Base-by-base conservation (phyloP, 2,113 vertebrate genomes). In the Gambusia holbrooki region DNA sequence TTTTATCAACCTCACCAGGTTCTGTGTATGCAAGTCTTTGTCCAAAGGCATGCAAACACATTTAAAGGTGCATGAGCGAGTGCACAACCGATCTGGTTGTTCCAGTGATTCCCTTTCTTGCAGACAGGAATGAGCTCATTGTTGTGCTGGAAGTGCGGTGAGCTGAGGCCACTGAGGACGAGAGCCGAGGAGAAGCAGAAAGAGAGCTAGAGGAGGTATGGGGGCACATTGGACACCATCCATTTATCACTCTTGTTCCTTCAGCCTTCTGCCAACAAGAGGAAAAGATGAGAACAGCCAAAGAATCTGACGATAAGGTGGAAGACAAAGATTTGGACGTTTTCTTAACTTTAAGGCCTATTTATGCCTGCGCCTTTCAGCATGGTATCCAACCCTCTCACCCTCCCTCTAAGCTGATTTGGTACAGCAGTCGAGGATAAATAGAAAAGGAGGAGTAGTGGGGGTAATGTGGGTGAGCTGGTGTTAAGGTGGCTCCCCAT, bases 231-330 rank as follows among this genome's bases (percentile, higher is more conserved):
- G 86, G 91, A 92, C 92, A 92, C 89, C 87, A 86, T 82, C 90
- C 89, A 92, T 92, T 92, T 90, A 92, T 93, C 90, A 92, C 87
- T 80, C 88, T 77, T 78, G 83, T 82, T 90, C 77, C 81, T 80
- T 88, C 90, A 77, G 73, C 90, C 88, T 88, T 83, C 85, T 83
- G 76, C 84, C 80, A 87, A 76, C 65, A 77, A 87, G 79, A 84
- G 79, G 66, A 71, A 65, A 30, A 64, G 85, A 88, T 89, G 84
- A 89, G 89, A 85, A 84, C 82, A 76, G 75, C 10, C 4, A 71
- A 69, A 83, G 71, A 81, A 81, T 80, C 37, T 75, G 69, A 77
- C 66, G 32, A 79, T 62, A 67, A 1, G n/a, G 25, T 22, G 2
- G 27, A 45, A 73, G 66, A 54, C 14, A 74, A 82, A 42, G 48